Conservation (phyloP, 2,113 vertebrate genomes). For the Melanocharis versteri region DNA sequence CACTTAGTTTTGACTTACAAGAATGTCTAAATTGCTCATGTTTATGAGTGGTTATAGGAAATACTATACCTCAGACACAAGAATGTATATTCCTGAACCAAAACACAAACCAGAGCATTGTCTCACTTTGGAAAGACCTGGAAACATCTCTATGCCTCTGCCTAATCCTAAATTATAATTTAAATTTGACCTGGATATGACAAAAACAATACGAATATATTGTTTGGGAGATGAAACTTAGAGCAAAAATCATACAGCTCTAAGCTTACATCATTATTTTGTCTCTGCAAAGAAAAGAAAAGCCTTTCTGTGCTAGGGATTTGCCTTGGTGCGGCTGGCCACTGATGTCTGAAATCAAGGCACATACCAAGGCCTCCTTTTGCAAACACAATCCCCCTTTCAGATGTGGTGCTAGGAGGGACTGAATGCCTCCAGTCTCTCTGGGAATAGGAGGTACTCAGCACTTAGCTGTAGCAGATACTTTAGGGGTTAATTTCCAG, state of each 20-base stretch:
- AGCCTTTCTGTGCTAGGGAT: constrained; percentile 58
- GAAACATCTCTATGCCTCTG: neutral
- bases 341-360: constrained; percentile 49
- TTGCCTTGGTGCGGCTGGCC: constrained; percentile 43
- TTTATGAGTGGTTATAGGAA: constrained; percentile 52
- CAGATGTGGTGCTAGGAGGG: neutral
- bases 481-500: constrained; percentile 43
- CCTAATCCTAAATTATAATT: constrained; percentile 48
- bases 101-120: constrained; percentile 40
- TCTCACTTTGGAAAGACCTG: constrained; percentile 34
- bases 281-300: constrained; percentile 38
- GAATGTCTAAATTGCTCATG: constrained; percentile 44
- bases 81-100: constrained; percentile 10
- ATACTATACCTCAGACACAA: constrained; percentile 22
- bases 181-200: constrained; percentile 52
- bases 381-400: constrained; percentile 59
- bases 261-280: constrained; percentile 9
- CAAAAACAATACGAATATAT: constrained; percentile 2
- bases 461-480: neutral
- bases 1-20: constrained; percentile 55
- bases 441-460: neutral
- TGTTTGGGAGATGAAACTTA: constrained; percentile 38
- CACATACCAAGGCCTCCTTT: constrained; percentile 45
- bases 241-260: constrained; percentile 11
- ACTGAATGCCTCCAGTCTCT: constrained; percentile 17